Base-by-base conservation (phyloP, 1,140 invertebrate genomes). In the Aphelinus certus region DNA sequence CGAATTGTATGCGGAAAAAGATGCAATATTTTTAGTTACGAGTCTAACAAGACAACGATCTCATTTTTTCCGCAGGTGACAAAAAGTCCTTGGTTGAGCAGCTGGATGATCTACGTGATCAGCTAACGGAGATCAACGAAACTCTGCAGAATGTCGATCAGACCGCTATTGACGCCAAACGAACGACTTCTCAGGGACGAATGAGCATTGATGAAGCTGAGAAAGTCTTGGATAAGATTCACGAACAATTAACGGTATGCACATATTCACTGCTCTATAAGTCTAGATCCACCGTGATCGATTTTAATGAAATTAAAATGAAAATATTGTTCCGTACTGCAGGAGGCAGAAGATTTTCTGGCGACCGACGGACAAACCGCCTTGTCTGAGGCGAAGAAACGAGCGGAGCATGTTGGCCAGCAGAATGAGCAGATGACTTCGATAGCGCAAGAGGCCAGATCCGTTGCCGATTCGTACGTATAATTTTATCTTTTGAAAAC, bases 371-470 rank as follows among this genome's bases (percentile, higher is more conserved):
- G 96, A 3, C 89, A 89, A 43, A 89, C 90, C 45, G 95, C 96
- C 0, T 85, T 98, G 58, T 85, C 90, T 1, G 93, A 94, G 79
- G 97, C 97, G 0, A 90, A 92, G 81, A 92, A 94, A 79, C 92
- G 95, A 57, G 95, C 96, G 0, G 91, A 92, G 60, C 92, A 95
- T 85, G 95, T 96, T 84, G 97, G 96, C 4, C 93, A 96, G 78
- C 95, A 97, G 82, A 97, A 95, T 26, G 90, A 94, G 45, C 92
- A 95, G 79, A 98, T 98, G 94, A 96, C 96, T 1, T 90, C 92
- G 10, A 95, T 98, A 61, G 96, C 97, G 0, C 91, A 95, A 72
- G 93, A 97, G 83, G 95, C 97, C 3, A 90, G 96, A 43, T 84
- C 91, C 9, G 81, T 95, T 2, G 95, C 95, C 1, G 94, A 97